These are phyloP conservation scores for Drosophila bunnanda DNA, from an alignment of 2,888 invertebrate species.

Conservation along the genomic window DNA sequence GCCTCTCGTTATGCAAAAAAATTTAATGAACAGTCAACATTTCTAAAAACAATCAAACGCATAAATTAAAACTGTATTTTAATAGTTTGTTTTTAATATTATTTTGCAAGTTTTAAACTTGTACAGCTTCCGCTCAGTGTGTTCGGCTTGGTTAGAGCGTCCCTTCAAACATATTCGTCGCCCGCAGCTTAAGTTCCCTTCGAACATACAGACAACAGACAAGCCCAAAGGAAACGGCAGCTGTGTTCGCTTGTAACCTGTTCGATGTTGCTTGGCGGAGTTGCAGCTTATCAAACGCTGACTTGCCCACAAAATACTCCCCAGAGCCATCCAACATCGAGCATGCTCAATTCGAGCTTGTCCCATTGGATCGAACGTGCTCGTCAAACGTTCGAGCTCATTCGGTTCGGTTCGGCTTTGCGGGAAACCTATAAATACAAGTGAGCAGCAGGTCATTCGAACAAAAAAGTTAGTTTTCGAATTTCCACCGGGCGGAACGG, in stretches of 20 bases:
- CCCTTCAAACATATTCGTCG: neutral
- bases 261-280: neutral
- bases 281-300: too few relatives aligned
- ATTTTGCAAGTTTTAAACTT: too few relatives aligned
- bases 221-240: neutral
- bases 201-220: neutral
- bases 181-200: neutral
- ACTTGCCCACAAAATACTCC: too few relatives aligned
- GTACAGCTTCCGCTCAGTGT: neutral
- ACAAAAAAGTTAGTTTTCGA: neutral
- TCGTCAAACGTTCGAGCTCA: neutral
- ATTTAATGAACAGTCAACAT: too few relatives aligned
- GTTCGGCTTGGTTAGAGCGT: neutral
- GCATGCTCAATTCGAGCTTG: neutral
- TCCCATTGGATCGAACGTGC: neutral
- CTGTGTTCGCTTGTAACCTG: neutral
- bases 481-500: conserved; percentile 1
- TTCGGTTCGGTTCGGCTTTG: neutral
- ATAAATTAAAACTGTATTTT: too few relatives aligned
- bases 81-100: too few relatives aligned
- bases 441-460: neutral
- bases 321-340: neutral
- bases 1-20: too few relatives aligned
- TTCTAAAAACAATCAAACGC: too few relatives aligned
- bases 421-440: neutral